A percentile compares a stretch with the other conserved stretches of the same genome.
phyloP scores from a whole-genome alignment of 2,113 vertebrate species.

The Apteryx mantelli region DNA sequence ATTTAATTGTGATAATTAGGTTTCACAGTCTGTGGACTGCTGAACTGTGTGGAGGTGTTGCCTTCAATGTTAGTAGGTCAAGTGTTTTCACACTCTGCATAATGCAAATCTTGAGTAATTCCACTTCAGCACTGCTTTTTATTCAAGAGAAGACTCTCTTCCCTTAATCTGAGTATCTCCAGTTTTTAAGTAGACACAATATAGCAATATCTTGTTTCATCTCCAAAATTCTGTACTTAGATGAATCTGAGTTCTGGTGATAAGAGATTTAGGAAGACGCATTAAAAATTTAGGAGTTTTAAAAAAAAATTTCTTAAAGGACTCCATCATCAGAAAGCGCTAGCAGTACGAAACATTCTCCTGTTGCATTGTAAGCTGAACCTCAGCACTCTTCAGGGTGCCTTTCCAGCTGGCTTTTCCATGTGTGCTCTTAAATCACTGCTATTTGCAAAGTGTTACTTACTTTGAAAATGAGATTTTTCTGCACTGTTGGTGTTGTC shows the following conservation, averaged over 20 bases:
- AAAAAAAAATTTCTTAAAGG: neutral
- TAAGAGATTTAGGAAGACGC: too few relatives aligned
- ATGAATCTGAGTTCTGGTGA: neutral
- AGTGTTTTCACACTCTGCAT: neutral
- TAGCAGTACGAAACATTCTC: neutral
- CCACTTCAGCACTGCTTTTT: neutral
- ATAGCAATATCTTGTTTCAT: neutral
- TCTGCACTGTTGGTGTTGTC: constrained; percentile 24
- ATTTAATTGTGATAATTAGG: neutral
- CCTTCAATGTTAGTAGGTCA: neutral
- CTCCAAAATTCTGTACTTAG: neutral
- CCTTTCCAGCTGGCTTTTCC: neutral
- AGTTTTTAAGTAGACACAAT: neutral
- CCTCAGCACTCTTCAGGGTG: neutral
- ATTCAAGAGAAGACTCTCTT: neutral
- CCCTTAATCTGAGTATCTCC: neutral
- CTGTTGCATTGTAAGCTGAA: neutral
- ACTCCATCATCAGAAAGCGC: neutral
- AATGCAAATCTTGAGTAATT: neutral
- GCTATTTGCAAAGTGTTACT: neutral
- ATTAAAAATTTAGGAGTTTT: too few relatives aligned
- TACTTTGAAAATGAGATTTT: constrained; percentile 37
- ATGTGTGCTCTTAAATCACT: neutral
- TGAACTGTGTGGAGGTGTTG: neutral
- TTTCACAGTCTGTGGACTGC: neutral